Base-by-base conservation (phyloP, 2,113 vertebrate genomes). In the Lepisosteus oculatus region DNA sequence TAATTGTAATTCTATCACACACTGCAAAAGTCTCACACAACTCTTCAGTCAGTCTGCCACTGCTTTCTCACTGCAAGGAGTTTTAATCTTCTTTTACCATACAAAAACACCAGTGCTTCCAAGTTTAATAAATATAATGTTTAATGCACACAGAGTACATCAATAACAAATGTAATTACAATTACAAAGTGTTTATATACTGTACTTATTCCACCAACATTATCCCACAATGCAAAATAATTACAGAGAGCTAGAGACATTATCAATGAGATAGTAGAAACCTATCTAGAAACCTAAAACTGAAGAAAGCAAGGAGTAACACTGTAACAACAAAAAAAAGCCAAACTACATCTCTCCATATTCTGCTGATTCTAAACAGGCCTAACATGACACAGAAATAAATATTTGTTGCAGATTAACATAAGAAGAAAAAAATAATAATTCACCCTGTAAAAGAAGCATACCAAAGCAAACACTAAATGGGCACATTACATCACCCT, bases 1-100 rank as follows among this genome's bases (percentile, higher is more conserved):
- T 43, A 43, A 61, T 73, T 62, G 55, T 73, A 55, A 73, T 69
- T 14, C 55, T 29, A 70, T 61, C 43, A 15, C 64, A 55, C 41
- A 55, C 59, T 74, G 11, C 43, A 74, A 55, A 5, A 44, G 61
- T 55, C 51, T 65, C 42, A 55, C 3, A 64, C 6, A 66, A 66
- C 8, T 56, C 45, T 72, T 44, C 42, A n/a, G 41, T 6, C 4
- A 43, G 64, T 13, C 43, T 47, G 45, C 14, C 15, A 3, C 12
- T 44, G 8, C 6, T 45, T n/a, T 14, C 47, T 51, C 9, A 5
- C 47, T 51, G 5, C 47, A 51, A 51, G 29, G 29, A 51, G 47
- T 9, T 51, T 51, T 51, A 51, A 51, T 51, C 5, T 9, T 5
- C 5, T 9, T 51, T 51, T 51, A 51, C 47, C 29, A 29, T 29